These are phyloP conservation scores for Cebuella pygmaea DNA, from an alignment of 2,797 vertebrate species.

Conservation along the genomic window DNA sequence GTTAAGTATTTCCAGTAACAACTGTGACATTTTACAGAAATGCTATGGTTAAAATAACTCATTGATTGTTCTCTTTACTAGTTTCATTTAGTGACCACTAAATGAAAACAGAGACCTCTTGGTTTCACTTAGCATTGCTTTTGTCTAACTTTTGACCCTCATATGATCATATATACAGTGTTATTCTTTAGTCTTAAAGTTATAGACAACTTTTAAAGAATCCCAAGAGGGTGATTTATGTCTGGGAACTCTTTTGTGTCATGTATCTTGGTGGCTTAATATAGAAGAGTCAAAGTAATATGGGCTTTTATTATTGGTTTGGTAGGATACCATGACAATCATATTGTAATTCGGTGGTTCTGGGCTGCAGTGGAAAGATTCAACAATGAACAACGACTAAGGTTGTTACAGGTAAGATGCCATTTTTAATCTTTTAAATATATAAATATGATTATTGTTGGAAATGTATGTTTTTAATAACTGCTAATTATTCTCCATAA, in stretches of 20 bases:
- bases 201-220: conserved; percentile 13
- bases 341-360: conserved; percentile 99
- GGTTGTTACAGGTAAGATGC: conserved; percentile 93
- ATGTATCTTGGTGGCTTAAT: background rate
- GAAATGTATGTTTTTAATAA: background rate
- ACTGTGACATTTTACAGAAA: conserved; percentile 28
- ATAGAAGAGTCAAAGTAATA: conserved; percentile 30
- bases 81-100: background rate
- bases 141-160: conserved; percentile 2
- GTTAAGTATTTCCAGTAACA: background rate
- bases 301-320: conserved; percentile 46
- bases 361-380: conserved; percentile 99
- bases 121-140: background rate
- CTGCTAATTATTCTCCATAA: background rate
- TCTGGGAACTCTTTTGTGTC: background rate
- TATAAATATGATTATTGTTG: background rate
- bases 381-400: conserved; percentile 98
- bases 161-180: background rate
- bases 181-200: background rate
- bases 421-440: background rate
- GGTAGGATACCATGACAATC: conserved; percentile 98
- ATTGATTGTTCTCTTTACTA: background rate
- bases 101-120: background rate
- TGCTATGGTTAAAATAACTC: background rate
- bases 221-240: background rate